A percentile compares a stretch with the other conserved stretches of the same genome.
Evolutionary conservation across 2,797 vertebrate species (phyloP).

Genomic region (Catostomus latipinnis): DNA sequence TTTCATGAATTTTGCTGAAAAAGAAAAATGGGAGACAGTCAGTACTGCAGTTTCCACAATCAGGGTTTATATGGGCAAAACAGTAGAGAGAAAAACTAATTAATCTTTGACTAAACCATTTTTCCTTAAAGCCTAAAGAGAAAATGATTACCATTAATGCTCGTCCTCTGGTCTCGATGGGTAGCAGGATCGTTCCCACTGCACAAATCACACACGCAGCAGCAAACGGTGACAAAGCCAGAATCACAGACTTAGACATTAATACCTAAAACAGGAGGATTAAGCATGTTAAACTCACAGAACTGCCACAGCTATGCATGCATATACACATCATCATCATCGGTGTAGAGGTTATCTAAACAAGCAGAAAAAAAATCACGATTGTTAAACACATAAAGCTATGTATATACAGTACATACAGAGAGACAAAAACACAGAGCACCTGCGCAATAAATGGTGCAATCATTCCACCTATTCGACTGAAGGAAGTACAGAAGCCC

Average conservation of each 20-base stretch:
- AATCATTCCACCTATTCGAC: conserved; percentile 92
- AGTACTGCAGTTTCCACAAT: neutral
- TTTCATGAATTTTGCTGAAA: conserved; percentile 75
- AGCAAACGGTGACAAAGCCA: conserved; percentile 85
- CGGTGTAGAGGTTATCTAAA: too few species aligned
- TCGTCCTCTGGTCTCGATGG: conserved; percentile 90
- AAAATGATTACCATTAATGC: conserved; percentile 83
- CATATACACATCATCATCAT: too few species aligned
- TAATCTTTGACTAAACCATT: too few species aligned
- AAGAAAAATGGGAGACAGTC: neutral
- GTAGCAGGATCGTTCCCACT: conserved; percentile 81
- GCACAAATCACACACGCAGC: conserved; percentile 81
- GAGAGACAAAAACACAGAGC: conserved; percentile 21
- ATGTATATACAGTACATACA: neutral
- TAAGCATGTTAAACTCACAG: neutral
- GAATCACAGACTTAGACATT: conserved; percentile 83
- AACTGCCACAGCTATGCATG: too few species aligned
- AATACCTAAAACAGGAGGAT: conserved; percentile 81
- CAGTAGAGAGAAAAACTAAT: too few species aligned
- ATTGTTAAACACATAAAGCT: too few species aligned
- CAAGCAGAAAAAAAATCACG: too few species aligned
- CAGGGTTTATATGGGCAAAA: neutral
- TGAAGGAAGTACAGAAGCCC: conserved; percentile 91
- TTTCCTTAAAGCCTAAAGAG: too few species aligned
- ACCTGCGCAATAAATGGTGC: conserved; percentile 96